Base-by-base conservation (phyloP, 35 echinoderm and acorn worm species). In the Apostichopus parvimensis region DNA sequence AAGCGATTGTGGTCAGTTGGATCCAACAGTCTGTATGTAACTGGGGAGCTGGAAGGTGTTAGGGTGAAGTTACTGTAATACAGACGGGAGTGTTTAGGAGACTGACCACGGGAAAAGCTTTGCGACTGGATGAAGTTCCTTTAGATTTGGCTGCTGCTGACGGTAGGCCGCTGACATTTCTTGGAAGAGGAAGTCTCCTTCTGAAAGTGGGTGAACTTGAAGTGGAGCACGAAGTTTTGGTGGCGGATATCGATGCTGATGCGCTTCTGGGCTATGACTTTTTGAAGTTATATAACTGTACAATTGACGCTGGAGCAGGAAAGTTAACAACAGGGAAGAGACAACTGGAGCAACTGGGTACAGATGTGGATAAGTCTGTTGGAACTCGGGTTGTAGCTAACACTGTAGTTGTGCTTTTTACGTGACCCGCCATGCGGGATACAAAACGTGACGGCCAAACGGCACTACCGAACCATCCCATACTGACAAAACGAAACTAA, bases 151-250 rank as follows among this genome's bases (percentile, higher is more conserved):
- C 26, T 9, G 54, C 45, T 17, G 80, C 80, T 52, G 80, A 83
- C 52, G 80, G 80, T 18, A 83, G 80, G 52, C 80, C 83, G 9
- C 56, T 86, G 20, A 23, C 83, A 86, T 86, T 86, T 86, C 6
- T 54, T 7, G 83, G 83, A n/a, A 8, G 59, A 4, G 83, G 83
- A n/a, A 86, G 0, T 34, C 54, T 86, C 59, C 54, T 9, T 55
- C 56, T 86, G 83, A 64, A 57, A 60, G 20, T 64, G 6, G 59
- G 59, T 86, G 83, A 34, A 64, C 21, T 86, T 11, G 17, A 57
- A 11, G 83, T 86, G 83, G 13, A 9, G 25, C 83, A 86, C 22
- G 83, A 86, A 8, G 83, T 86, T 55, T 86, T 21, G 9, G 56
- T 86, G 54, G 56, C 52, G 11, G 83, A 86, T 23, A 86, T 86